Conservation (phyloP, 1,140 invertebrate species). For the Nomia melanderi region DNA sequence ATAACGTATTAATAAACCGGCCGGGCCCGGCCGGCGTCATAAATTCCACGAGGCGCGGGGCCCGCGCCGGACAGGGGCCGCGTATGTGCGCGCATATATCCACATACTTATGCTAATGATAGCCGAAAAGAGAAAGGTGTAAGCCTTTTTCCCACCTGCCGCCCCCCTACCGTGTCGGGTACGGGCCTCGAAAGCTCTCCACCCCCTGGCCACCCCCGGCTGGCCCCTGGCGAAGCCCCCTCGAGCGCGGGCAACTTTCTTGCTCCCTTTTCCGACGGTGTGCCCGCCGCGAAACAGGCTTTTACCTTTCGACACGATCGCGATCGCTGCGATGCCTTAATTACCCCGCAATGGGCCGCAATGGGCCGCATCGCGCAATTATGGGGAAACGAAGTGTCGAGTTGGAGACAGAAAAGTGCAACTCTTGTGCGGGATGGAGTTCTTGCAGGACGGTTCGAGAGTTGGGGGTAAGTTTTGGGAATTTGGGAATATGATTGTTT, state of each 20-base stretch:
- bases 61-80: constrained; percentile 47
- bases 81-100: constrained; percentile 62
- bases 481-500: too few relatives aligned
- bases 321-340: constrained; percentile 45
- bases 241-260: too few relatives aligned
- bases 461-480: too few relatives aligned
- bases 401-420: too few relatives aligned
- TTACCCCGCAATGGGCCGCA: constrained; percentile 16
- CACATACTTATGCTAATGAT: constrained; percentile 79
- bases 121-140: constrained; percentile 72
- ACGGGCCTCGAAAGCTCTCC: constrained; percentile 25
- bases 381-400: too few relatives aligned
- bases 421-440: too few relatives aligned
- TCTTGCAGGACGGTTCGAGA: too few relatives aligned
- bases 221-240: background rate
- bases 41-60: constrained; percentile 69
- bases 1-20: constrained; percentile 79
- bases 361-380: too few relatives aligned
- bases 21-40: constrained; percentile 64
- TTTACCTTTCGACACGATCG: constrained; percentile 55
- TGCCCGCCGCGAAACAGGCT: constrained; percentile 16
- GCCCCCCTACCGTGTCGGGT: constrained; percentile 52
- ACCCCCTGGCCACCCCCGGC: background rate
- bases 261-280: constrained; percentile 13
- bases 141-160: constrained; percentile 77